Evolutionary conservation across 2,888 invertebrate species (phyloP).

Genomic region (Drosophila yooni): DNA sequence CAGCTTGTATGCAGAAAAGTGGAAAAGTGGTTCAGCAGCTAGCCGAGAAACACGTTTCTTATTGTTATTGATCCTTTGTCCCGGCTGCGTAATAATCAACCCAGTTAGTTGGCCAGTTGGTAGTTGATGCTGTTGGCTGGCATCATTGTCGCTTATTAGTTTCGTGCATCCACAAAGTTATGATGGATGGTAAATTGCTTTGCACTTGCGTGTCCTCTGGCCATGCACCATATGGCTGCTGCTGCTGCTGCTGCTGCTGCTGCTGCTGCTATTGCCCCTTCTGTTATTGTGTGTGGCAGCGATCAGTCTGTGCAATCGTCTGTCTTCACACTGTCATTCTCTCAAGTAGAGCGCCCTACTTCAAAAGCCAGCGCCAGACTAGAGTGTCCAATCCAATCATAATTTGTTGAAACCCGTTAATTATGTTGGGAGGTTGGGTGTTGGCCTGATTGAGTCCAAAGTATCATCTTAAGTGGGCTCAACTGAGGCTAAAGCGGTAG

Average conservation of each 20-base stretch:
- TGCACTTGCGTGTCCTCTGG: constrained; percentile 56
- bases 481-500: constrained; percentile 13
- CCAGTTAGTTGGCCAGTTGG: constrained; percentile 15
- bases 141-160: constrained; percentile 64
- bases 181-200: constrained; percentile 64
- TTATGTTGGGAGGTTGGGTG: constrained; percentile 3
- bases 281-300: constrained; percentile 14
- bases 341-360: constrained; percentile 34
- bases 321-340: constrained; percentile 20
- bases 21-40: constrained; percentile 50
- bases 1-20: constrained; percentile 20
- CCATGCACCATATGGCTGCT: constrained; percentile 58
- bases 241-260: neutral
- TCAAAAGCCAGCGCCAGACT: constrained; percentile 32
- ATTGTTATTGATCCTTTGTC: constrained; percentile 27
- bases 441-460: neutral
- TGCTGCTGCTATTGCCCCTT: neutral
- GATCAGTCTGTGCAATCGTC: neutral
- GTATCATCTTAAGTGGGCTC: constrained; percentile 9
- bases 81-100: constrained; percentile 32
- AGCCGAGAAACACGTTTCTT: constrained; percentile 41
- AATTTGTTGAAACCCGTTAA: constrained; percentile 41
- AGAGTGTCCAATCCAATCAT: constrained; percentile 42
- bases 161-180: constrained; percentile 55
- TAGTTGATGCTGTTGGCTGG: neutral